Conservation (phyloP, 2,888 invertebrate genomes). For the Strigamia transsilvanica region DNA sequence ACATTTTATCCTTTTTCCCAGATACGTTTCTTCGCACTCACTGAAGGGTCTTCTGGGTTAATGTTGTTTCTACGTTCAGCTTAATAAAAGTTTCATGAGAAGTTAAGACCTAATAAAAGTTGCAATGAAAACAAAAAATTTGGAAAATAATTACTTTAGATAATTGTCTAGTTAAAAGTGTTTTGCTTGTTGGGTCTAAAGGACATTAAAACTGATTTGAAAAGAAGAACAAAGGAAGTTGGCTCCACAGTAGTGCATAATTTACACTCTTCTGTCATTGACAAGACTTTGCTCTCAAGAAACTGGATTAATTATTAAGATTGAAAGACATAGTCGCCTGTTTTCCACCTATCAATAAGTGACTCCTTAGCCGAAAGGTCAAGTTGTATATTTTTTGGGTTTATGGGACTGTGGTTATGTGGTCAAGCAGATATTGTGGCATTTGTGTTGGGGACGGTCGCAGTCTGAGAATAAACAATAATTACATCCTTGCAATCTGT, state of each 20-base stretch:
- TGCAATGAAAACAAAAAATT: conserved; percentile 9
- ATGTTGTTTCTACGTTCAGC: conserved; percentile 23
- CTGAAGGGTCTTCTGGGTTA: conserved; percentile 3
- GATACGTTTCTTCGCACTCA: background rate
- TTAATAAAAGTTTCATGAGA: conserved; percentile 35
- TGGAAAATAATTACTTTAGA: conserved; percentile 36
- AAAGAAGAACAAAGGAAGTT: conserved; percentile 3
- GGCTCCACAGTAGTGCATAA: background rate
- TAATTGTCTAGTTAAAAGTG: conserved; percentile 22
- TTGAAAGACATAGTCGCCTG: background rate
- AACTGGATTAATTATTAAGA: conserved; percentile 19
- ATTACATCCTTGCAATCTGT: background rate
- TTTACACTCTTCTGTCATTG: conserved; percentile 34
- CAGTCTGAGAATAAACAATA: conserved; percentile 14
- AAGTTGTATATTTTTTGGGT: background rate
- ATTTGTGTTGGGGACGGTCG: background rate
- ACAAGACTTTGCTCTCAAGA: conserved; percentile 43
- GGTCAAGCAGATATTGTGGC: conserved; percentile 1
- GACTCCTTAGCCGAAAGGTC: background rate
- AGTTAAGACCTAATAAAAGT: conserved; percentile 16
- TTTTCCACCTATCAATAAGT: conserved; percentile 6
- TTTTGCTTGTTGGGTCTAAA: background rate
- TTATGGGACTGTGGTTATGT: background rate
- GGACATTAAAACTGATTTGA: background rate
- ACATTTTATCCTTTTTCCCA: conserved; percentile 3